Conservation (phyloP, 2,797 vertebrate species). For the Lindbergichthys nudifrons region DNA sequence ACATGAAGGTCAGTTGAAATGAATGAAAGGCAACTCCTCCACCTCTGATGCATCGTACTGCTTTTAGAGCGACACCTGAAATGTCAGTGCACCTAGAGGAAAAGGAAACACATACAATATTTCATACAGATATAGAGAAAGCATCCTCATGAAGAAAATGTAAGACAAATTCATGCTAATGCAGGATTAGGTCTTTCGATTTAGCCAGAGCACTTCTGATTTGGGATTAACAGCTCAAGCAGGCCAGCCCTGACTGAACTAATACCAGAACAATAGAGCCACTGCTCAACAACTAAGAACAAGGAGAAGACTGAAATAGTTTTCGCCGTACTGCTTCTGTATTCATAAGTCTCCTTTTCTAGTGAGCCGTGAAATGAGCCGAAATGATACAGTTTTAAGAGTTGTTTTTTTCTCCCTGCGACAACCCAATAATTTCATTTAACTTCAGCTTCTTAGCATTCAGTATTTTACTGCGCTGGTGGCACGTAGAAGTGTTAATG, state of each 20-base stretch:
- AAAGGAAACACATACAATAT: constrained; percentile 25
- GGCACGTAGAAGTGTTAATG: constrained; percentile 70
- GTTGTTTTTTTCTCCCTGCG: constrained; percentile 30
- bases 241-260: constrained; percentile 67
- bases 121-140: constrained; percentile 45
- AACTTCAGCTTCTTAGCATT: constrained; percentile 57
- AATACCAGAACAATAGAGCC: constrained; percentile 75
- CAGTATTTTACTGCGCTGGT: constrained; percentile 65
- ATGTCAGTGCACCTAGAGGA: constrained; percentile 35
- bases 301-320: constrained; percentile 72
- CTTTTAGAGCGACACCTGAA: constrained; percentile 31
- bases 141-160: constrained; percentile 59
- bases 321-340: constrained; percentile 54
- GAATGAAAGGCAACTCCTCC: constrained; percentile 31
- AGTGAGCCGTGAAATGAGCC: constrained; percentile 76
- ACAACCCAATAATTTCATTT: constrained; percentile 74
- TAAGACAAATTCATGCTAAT: constrained; percentile 72
- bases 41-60: constrained; percentile 46
- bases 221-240: constrained; percentile 75
- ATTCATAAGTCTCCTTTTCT: constrained; percentile 72
- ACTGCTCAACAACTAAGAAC: constrained; percentile 63
- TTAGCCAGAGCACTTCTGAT: constrained; percentile 68
- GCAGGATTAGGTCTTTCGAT: constrained; percentile 75
- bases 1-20: constrained; percentile 48
- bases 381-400: constrained; percentile 74